phyloP scores from a whole-genome alignment of 1,140 invertebrate species.

The Agrilus planipennis region DNA sequence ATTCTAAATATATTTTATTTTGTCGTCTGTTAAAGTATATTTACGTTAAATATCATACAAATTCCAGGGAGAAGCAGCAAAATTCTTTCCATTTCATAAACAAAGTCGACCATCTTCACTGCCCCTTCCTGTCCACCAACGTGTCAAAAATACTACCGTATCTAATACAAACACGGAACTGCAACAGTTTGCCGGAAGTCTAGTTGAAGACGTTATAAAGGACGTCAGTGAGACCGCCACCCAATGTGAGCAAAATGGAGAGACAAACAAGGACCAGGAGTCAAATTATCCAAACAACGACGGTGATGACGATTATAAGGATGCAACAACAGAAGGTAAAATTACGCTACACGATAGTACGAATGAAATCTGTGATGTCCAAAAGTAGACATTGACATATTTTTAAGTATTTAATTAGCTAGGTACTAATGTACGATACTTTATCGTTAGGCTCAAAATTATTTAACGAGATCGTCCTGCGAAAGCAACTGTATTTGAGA shows the following conservation, averaged over 20 bases:
- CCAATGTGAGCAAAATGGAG: conserved; percentile 17
- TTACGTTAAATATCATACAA: conserved; percentile 9
- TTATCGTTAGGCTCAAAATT: no score
- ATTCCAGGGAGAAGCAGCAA: conserved; percentile 27
- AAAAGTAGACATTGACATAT: no score
- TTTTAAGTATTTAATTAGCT: no score
- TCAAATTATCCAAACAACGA: conserved; percentile 1
- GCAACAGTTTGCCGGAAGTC: conserved; percentile 26
- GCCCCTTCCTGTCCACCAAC: conserved; percentile 25
- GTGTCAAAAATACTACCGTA: conserved; percentile 20
- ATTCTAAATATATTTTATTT: no score
- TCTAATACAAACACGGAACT: conserved; percentile 20
- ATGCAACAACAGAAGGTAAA: no score
- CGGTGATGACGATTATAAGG: no score
- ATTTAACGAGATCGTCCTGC: no score
- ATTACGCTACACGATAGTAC: no score
- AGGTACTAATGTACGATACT: no score
- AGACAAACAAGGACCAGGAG: conserved; percentile 14
- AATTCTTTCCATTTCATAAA: conserved; percentile 32
- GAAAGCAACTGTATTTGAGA: no score
- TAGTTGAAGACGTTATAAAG: conserved; percentile 31
- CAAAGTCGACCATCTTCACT: conserved; percentile 32
- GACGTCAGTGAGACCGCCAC: conserved; percentile 30
- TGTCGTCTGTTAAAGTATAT: conserved; percentile 4
- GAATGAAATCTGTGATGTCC: no score